Evolutionary conservation across 2,888 invertebrate species (phyloP), one percentile per base, ranked within the genome.

Genomic region (Xestia xanthographa): DNA sequence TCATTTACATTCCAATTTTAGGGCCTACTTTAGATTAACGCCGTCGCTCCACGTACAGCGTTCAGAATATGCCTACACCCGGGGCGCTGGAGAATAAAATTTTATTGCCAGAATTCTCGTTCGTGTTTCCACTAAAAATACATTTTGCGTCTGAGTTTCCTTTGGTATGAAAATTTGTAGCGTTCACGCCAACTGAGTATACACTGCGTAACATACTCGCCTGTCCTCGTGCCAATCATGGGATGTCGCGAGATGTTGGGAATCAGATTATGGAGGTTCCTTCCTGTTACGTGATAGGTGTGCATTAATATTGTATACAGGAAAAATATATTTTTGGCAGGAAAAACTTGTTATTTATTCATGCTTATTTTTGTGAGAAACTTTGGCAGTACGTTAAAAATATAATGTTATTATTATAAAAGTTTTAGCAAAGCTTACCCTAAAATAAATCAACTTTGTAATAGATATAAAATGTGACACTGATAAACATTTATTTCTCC

Each of bases 131-230:
- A 83, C 82, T 84, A 86, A 88, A 88, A 88, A 87, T 88, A 89
- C 89, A 87, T 90, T 90, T 89, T 88, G 87, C 87, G 82, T 83
- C 83, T 84, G 84, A 83, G 86, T 88, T 91, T 86, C 85, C 82
- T 84, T 89, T 87, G 84, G 86, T 89, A 90, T 90, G 88, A 91
- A 91, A 90, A 91, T 90, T 89, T 90, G 92, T 91, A 89, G 88
- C 83, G 83, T 88, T 84, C 81, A 80, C 86, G 68, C 80, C 76
- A 73, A 70, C 74, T 62, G 68, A 58, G 75, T 69, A 66, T 73
- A 68, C 71, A 79, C 70, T 67, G 71, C 75, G 75, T 85, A 66
- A 85, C 73, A 69, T 66, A 77, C 76, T 81, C 66, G 38, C 20
- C 12, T 81, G 66, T 87, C 77, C 75, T 84, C 74, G 75, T 66